A percentile compares a stretch with the other conserved stretches of the same genome.
Evolutionary conservation across 1,140 invertebrate genomes (phyloP).

Genomic region (Oncopodura yosiiana): DNA sequence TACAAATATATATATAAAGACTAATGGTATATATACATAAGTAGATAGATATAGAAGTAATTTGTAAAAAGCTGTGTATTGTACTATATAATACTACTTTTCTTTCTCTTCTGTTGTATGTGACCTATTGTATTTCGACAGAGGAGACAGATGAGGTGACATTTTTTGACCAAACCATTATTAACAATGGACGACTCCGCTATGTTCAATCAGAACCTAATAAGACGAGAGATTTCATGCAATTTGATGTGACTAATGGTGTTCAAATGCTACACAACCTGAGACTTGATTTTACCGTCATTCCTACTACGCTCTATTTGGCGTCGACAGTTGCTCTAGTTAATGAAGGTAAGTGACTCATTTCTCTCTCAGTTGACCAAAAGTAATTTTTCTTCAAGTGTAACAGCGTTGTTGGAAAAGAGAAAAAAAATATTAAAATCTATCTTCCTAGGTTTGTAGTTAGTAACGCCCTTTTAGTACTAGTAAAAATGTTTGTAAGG

Average conservation of each 20-base stretch:
- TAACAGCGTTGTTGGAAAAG: too few relatives aligned
- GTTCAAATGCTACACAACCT: constrained; percentile 39
- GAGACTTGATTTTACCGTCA: constrained; percentile 42
- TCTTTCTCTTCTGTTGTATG: not conserved
- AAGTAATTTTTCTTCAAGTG: too few relatives aligned
- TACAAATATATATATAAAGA: too few relatives aligned
- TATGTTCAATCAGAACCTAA: constrained; percentile 42
- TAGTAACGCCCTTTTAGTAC: too few relatives aligned
- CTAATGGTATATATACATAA: too few relatives aligned
- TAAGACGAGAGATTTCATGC: constrained; percentile 41
- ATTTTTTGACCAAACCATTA: constrained; percentile 44
- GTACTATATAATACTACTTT: too few relatives aligned
- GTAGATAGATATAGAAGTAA: too few relatives aligned
- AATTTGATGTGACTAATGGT: constrained; percentile 47
- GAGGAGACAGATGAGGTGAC: constrained; percentile 28
- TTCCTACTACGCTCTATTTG: constrained; percentile 41
- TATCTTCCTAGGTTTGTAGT: too few relatives aligned
- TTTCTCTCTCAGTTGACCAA: too few relatives aligned
- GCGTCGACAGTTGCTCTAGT: constrained; percentile 36
- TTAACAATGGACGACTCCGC: constrained; percentile 41
- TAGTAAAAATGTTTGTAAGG: too few relatives aligned
- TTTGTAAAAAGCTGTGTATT: too few relatives aligned
- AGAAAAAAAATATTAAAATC: too few relatives aligned
- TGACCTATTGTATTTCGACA: not conserved
- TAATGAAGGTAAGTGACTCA: constrained; percentile 32